Evolutionary conservation across 2,797 vertebrate genomes (phyloP).

Genomic region (Enteromius mattozi): DNA sequence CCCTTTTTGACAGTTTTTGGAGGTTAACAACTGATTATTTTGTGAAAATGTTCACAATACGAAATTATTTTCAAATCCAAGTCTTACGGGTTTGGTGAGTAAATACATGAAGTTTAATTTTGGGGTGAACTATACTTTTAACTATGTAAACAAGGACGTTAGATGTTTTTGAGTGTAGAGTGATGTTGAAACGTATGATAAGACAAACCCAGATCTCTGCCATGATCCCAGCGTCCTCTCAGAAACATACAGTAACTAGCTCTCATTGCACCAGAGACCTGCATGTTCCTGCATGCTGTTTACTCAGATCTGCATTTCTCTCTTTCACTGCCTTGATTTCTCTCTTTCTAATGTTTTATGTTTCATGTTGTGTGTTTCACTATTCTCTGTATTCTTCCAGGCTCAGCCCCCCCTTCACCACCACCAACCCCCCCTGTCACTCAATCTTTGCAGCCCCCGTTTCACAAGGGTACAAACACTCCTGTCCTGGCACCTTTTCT

Average conservation of each 20-base stretch:
- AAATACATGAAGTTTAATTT: neutral
- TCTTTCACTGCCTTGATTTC: constrained; percentile 16
- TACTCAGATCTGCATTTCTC: constrained; percentile 25
- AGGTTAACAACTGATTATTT: neutral
- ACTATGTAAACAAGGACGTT: constrained; percentile 7
- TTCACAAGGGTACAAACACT: constrained; percentile 86
- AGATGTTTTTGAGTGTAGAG: constrained; percentile 5
- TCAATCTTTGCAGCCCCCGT: constrained; percentile 78
- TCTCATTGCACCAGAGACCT: constrained; percentile 27
- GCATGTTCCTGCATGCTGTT: constrained; percentile 63
- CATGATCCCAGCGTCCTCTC: constrained; percentile 15
- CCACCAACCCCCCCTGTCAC: constrained; percentile 82
- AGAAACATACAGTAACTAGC: constrained; percentile 2
- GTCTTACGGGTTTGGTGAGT: neutral
- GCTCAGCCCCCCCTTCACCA: constrained; percentile 81
- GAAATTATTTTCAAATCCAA: neutral
- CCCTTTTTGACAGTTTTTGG: neutral
- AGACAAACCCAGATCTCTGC: constrained; percentile 20
- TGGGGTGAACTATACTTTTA: constrained; percentile 21
- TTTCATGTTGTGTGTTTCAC: constrained; percentile 70
- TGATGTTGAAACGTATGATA: neutral
- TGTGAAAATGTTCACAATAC: neutral
- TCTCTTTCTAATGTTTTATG: constrained; percentile 21
- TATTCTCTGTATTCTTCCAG: constrained; percentile 82
- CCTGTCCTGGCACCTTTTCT: constrained; percentile 42